Base-by-base conservation (phyloP, 2,113 vertebrate genomes). In the Eulacestoma nigropectus region DNA sequence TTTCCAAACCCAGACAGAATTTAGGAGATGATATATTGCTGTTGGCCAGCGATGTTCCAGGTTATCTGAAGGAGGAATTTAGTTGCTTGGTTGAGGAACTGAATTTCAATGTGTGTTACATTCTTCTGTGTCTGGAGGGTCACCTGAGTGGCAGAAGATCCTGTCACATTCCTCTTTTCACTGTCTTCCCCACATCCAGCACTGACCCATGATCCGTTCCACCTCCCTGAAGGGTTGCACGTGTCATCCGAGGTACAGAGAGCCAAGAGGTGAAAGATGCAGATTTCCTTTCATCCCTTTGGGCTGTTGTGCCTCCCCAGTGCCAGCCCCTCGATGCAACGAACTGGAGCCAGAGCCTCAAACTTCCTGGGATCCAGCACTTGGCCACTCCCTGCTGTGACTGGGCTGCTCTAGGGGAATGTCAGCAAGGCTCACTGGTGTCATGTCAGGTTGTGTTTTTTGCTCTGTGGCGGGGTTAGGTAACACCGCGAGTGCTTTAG, bases 41-140 rank as follows among this genome's bases (percentile, higher is more conserved):
- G 69, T 47, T 92, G 83, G 83, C 80, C 37, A 9, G 75, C 2
- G 30, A 56, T 78, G 69, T 60, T 74, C 60, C 49, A 56, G 85
- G 79, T 90, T 94, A 79, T 92, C 90, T 92, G 92, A 93, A 91
- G 80, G 85, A 92, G 77, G 76, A 90, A 77, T 90, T 87, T 27
- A 44, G 59, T 88, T 62, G 35, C 75, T 76, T 37, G 50, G 59
- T 63, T 53, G 75, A 87, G 37, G 70, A 96, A 16, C 60, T 63
- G 68, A 67, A 86, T 46, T 90, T 73, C 56, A 75, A 20, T 67
- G 42, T 62, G 30, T 47, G 0, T 86, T 41, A 56, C 37, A 14
- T 89, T 70, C 15, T 57, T 47, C 47, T 67, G n/a, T 50, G 47
- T 83, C 76, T 2, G 2, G 42, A 90, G 30, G 46, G 47, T 59